Evolutionary conservation across 2,113 vertebrate genomes (phyloP), one percentile per base, ranked within the genome.

Genomic region (Mus pahari): DNA sequence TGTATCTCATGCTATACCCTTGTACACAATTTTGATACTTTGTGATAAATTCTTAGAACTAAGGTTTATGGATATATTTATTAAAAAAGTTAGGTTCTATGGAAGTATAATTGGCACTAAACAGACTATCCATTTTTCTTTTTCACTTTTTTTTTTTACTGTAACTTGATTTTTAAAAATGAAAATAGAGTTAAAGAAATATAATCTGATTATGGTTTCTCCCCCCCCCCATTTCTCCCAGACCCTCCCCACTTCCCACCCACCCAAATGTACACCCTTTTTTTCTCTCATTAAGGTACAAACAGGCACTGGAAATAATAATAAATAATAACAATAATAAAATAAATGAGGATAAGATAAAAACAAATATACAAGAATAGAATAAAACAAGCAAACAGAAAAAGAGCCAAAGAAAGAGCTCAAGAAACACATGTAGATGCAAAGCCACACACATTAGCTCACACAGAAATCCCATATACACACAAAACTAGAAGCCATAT

Each of bases 1-100:
- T 64, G 68, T 3, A 62, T 48, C 73, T 83, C 70, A 66, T 26
- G 39, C 39, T 53, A 7, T 5, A 64, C 28, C 33, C 92, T 68
- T 81, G 26, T 7, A 82, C 10, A 66, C 19, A 68, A 45, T 89
- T 96, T 73, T 91, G 28, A 89, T 77, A 91, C 62, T 87, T 92
- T 84, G 14, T 88, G 91, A 83, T 93, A 75, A 45, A 84, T 88
- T 91, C 60, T 94, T 42, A 28, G 31, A 48, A 74, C 71, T 88
- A 92, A 96, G 45, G 36, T 53, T 3, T 39, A 71, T 70, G 45
- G 50, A 31, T 86, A 84, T 68, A 74, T 77, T 73, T 83, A 62
- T 62, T 62, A 62, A 88, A 62, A 88, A 55, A 88, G 13, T 55
- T 88, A 39, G 0, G 50, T 26, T 16, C 48, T 50, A 53, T 53